phyloP scores from a whole-genome alignment of 2,888 invertebrate species.

The Sarcophaga caerulescens region DNA sequence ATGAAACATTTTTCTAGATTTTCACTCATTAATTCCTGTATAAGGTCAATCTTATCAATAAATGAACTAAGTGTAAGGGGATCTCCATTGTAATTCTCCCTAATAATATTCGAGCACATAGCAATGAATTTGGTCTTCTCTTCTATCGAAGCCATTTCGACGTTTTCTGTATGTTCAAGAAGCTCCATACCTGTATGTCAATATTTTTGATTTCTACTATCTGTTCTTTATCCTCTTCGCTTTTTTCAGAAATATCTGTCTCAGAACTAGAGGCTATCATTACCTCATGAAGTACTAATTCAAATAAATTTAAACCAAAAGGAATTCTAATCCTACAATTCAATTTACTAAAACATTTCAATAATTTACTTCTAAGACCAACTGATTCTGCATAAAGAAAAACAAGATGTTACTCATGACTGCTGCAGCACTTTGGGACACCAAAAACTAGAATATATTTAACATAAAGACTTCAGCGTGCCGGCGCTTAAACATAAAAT shows the following conservation, averaged over 20 bases:
- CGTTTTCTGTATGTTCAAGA: neutral
- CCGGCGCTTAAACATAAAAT: no score
- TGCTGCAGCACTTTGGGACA: no score
- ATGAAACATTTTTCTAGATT: constrained; percentile 3
- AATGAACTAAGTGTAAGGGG: constrained; percentile 5
- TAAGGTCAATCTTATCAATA: neutral
- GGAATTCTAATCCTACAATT: constrained; percentile 14
- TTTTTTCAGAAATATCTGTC: no score
- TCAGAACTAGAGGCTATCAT: no score
- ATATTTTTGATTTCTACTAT: no score
- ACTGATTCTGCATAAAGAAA: no score
- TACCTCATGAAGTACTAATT: constrained; percentile 1
- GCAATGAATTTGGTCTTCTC: constrained; percentile 5
- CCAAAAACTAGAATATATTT: no score
- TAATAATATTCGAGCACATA: neutral
- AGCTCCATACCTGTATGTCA: neutral
- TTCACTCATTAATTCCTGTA: neutral
- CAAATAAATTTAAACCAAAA: constrained; percentile 8
- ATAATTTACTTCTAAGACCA: no score
- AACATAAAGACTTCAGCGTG: no score
- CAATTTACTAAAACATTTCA: constrained; percentile 34
- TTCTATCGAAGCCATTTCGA: constrained; percentile 18
- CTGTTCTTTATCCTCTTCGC: no score
- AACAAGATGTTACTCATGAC: no score
- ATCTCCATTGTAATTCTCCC: constrained; percentile 8